Evolutionary conservation across 2,888 invertebrate species (phyloP).

Genomic region (Cartodere bifasciata): DNA sequence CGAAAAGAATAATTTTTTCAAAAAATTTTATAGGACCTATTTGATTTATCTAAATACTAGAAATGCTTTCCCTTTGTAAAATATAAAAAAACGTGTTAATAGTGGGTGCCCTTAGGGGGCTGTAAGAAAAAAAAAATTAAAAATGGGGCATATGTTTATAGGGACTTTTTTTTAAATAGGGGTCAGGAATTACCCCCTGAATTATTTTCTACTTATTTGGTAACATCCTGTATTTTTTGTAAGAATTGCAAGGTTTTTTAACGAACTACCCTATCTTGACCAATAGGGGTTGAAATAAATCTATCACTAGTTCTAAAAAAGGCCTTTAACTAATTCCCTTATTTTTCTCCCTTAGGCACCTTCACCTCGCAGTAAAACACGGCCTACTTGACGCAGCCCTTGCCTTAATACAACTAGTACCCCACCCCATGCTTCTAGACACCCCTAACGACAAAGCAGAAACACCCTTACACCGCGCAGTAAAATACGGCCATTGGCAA

Average conservation of each 20-base stretch:
- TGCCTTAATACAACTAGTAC: constrained; percentile 63
- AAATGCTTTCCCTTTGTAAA: too few relatives aligned
- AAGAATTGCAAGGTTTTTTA: constrained; percentile 1
- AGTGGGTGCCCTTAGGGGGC: too few relatives aligned
- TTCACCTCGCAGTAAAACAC: constrained; percentile 75
- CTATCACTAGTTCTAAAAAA: too few relatives aligned
- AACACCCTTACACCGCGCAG: constrained; percentile 79
- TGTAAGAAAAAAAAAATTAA: too few relatives aligned
- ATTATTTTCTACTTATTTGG: not conserved
- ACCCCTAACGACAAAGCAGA: constrained; percentile 68
- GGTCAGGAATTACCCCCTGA: not conserved
- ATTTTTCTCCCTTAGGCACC: constrained; percentile 46
- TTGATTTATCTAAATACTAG: too few relatives aligned
- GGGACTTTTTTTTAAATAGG: constrained; percentile 1
- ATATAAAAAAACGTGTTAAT: too few relatives aligned
- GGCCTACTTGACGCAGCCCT: constrained; percentile 59
- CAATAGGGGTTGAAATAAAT: not conserved
- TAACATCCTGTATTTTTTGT: constrained; percentile 1
- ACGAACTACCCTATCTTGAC: constrained; percentile 1
- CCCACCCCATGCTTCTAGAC: constrained; percentile 64
- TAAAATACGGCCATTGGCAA: constrained; percentile 59
- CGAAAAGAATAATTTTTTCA: too few relatives aligned
- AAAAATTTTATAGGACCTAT: too few relatives aligned
- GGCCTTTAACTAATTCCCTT: not conserved
- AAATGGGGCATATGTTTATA: too few relatives aligned